Percentiles rank a stretch among this genome's conserved stretches.
Evolutionary conservation across 2,113 vertebrate genomes (phyloP).

Genomic region (Pterocles orientalis): DNA sequence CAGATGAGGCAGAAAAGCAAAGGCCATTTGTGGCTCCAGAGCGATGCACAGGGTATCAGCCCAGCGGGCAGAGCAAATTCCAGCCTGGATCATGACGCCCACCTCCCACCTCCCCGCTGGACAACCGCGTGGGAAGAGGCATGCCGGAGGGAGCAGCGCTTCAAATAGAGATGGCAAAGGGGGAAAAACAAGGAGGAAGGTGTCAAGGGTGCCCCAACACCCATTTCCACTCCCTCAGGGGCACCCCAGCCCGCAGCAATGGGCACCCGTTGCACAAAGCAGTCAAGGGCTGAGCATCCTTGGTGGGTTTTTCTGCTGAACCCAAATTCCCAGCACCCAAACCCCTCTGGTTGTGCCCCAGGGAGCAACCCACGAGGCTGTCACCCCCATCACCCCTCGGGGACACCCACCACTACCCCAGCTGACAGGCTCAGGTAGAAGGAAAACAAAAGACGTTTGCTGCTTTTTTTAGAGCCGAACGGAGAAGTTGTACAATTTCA

Average conservation of each 20-base stretch:
- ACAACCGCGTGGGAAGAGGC: not conserved
- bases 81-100: not conserved
- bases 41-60: not conserved
- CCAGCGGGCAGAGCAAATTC: not conserved
- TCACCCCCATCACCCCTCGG: not conserved
- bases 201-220: not conserved
- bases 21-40: not conserved
- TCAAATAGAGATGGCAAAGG: not conserved
- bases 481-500: slow-evolving; percentile 35
- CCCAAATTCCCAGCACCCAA: not conserved
- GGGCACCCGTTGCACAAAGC: not conserved
- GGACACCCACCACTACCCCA: fast-evolving
- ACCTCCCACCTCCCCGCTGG: not conserved
- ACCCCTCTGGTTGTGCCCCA: not conserved
- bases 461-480: slow-evolving; percentile 2
- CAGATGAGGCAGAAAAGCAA: slow-evolving; percentile 11
- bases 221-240: not conserved
- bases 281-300: not conserved
- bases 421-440: not conserved
- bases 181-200: not conserved
- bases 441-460: not conserved
- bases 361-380: not conserved
- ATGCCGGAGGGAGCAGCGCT: not conserved
- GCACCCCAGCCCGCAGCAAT: fast-evolving
- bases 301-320: not conserved